phyloP scores from a whole-genome alignment of 2,888 invertebrate genomes.

The Lymantria monacha region DNA sequence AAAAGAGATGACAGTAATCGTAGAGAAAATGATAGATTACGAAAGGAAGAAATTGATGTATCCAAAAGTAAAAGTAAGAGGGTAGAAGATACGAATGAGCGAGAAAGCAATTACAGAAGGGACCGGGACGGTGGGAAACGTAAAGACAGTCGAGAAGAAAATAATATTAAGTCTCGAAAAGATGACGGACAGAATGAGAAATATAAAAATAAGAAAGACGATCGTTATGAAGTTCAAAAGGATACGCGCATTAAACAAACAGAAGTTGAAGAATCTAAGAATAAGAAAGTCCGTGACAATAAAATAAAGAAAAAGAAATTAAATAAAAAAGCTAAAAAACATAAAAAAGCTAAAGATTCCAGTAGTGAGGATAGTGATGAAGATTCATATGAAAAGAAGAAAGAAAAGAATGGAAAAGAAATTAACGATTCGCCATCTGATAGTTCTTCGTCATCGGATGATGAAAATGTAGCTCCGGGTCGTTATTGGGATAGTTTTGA shows the following conservation, averaged over 20 bases:
- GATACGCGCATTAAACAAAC: conserved; percentile 6
- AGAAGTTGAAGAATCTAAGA: conserved; percentile 7
- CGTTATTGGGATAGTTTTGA: conserved; percentile 45
- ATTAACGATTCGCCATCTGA: conserved; percentile 11
- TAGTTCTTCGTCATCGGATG: conserved; percentile 11
- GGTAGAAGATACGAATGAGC: conserved; percentile 16
- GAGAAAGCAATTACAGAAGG: conserved; percentile 8
- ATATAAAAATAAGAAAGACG: conserved; percentile 10
- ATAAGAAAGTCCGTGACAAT: conserved; percentile 16
- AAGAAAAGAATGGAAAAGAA: conserved; percentile 5
- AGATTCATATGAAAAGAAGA: neutral
- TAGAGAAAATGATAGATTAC: conserved; percentile 19
- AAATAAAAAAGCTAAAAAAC: conserved; percentile 11
- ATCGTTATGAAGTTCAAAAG: neutral
- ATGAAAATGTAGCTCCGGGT: conserved; percentile 21
- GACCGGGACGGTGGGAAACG: conserved; percentile 29
- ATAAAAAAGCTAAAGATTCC: conserved; percentile 11
- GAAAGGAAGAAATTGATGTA: conserved; percentile 15
- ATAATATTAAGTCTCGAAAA: conserved; percentile 11
- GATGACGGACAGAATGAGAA: conserved; percentile 5
- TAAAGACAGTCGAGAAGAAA: conserved; percentile 7
- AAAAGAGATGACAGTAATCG: conserved; percentile 7
- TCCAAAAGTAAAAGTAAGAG: conserved; percentile 10
- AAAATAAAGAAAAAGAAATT: conserved; percentile 27
- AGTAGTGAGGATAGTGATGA: conserved; percentile 7